Base-by-base conservation (phyloP, 1,140 invertebrate genomes). In the Pseudomyrmex cubaensis region DNA sequence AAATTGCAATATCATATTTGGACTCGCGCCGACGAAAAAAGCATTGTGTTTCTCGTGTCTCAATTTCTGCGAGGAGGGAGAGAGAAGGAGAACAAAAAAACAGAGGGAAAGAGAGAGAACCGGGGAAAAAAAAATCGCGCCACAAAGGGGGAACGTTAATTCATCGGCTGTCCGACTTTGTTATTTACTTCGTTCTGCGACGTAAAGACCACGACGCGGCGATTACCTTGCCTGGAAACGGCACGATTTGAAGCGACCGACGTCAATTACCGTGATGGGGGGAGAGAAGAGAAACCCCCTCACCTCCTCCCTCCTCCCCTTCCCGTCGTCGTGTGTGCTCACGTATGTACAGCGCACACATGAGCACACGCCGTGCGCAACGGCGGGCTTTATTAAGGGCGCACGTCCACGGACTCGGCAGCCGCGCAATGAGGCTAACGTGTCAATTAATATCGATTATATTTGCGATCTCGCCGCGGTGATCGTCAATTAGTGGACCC, bases 371-470 rank as follows among this genome's bases (percentile, higher is more conserved):
- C 20, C 9, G 35, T 13, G 17, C 1, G 57, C 8, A 4, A 17
- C 48, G 2, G 10, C 1, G 48, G n/a, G 15, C 4, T 85, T 85
- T 85, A 85, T 85, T 77, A 77, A 84, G 64, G 66, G 57, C 44
- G 64, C 9, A 20, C 76, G 72, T 66, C 22, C 25, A 44, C 35
- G 50, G 15, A 22, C 73, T 64, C 52, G 59, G 48, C 46, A 52
- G 56, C 35, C 50, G 52, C 0, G 69, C 50, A 57, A 70, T 63
- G 35, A 89, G 78, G 83, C 75, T 85, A 90, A 90, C 88, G 74
- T 85, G 88, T 90, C 88, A 82, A 89, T 90, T 90, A 90, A 90
- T 90, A 89, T 82, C 85, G 77, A 87, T 89, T 87, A 85, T 85
- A 83, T 64, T 66, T 73, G 70, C 59, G 78, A 82, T 86, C 82